Evolutionary conservation across 2,113 vertebrate species (phyloP).

Genomic region (Equus quagga): DNA sequence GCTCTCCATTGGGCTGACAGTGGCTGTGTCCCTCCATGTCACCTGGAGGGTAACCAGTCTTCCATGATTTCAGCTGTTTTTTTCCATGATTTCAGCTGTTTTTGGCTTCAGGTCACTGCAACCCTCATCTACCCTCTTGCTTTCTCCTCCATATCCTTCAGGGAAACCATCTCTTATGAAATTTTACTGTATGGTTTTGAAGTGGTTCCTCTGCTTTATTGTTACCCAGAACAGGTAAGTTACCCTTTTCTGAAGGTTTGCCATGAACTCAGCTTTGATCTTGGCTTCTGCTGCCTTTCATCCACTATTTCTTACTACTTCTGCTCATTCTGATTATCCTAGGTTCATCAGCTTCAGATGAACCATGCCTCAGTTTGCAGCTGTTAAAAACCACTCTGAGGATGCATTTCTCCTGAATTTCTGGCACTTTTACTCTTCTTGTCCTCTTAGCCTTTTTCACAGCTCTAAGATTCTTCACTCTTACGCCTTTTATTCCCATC

Average conservation of each 20-base stretch:
- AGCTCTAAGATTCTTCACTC: not conserved
- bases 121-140: not conserved
- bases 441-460: not conserved
- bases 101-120: not conserved
- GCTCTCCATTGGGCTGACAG: not conserved
- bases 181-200: not conserved
- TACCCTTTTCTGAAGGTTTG: not conserved
- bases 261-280: not conserved
- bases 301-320: not conserved
- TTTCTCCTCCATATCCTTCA: not conserved
- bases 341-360: not conserved
- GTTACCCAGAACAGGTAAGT: not conserved
- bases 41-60: not conserved
- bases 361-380: not conserved
- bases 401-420: constrained; percentile 67
- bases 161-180: not conserved
- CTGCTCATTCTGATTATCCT: not conserved
- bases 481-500: not conserved
- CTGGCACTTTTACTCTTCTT: not conserved
- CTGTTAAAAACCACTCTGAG: not conserved
- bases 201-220: not conserved
- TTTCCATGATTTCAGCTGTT: not conserved
- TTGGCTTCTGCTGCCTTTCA: not conserved
- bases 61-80: not conserved
- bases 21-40: not conserved